Evolutionary conservation across 2,888 invertebrate genomes (phyloP), one percentile per base, ranked within the genome.

Genomic region (Alviniconcha strummeri): DNA sequence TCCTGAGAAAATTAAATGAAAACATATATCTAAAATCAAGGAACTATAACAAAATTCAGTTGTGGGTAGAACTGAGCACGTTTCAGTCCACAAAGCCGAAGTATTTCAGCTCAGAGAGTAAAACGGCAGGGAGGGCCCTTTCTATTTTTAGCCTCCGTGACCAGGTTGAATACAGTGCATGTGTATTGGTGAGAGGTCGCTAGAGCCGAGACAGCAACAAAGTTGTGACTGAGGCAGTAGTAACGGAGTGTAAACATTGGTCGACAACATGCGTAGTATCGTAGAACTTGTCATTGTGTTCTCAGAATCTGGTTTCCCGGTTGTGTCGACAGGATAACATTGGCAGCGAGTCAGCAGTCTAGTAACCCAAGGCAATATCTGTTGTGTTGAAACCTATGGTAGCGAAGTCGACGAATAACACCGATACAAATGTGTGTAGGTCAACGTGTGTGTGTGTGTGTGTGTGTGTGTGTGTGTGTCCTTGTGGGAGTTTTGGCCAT

Each of bases 121-220:
- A 76, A 82, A 77, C 52, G 77, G 17, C 55, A n/a, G 60, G 75
- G n/a, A 76, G 82, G 82, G 82, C 82, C 82, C 82, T 55, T 82
- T 76, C 82, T 82, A 82, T 56, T 82, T 82, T 77, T 77, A 82
- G 82, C 77, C 36, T 36, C 36, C 52, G 15, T 82, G 77, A 82
- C 82, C 77, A 56, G 54, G n/a, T 56, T 15, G 77, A 36, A 74
- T 82, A 82, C 82, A 54, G 76, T 82, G 82, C 69, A 82, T 77
- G 64, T 82, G 77, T 77, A 82, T 82, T 76, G 76, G 77, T 71
- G 76, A 67, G 36, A 67, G 36, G 56, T 69, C 81, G 75, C 55
- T 64, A 79, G 36, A 79, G 67, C 19, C 19, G 17, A 69, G 56
- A 64, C 69, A 69, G 67, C 77, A 81, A 81, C 74, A 81, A 55